Evolutionary conservation across 92 coral and sea anemone genomes (phyloP).

Genomic region (Galaxea fascicularis): DNA sequence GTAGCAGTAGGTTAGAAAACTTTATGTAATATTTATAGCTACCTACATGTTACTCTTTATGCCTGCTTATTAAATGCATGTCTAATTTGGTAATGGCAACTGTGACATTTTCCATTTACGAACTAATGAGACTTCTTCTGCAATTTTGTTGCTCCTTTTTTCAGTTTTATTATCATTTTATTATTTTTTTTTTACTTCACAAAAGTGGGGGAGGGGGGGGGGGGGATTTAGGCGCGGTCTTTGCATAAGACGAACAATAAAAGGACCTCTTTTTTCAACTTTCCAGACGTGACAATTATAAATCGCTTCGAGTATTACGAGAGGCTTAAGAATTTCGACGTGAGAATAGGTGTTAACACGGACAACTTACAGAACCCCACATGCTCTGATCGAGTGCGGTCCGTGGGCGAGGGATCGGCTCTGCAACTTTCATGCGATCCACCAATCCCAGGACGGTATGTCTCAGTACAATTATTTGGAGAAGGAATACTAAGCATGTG

Average conservation of each 20-base stretch:
- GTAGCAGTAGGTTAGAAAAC: no score
- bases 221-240: no score
- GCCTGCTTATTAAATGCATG: no score
- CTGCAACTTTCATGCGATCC: conserved; percentile 85
- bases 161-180: no score
- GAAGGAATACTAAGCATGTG: conserved; percentile 86
- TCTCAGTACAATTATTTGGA: conserved; percentile 97
- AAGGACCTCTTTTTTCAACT: neutral
- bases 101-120: no score
- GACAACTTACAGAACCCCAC: conserved; percentile 84
- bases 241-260: neutral
- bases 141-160: no score
- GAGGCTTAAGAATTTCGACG: conserved; percentile 90
- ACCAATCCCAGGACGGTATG: conserved; percentile 96
- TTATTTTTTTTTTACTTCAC: no score
- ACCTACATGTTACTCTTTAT: no score
- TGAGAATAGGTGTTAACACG: conserved; percentile 83
- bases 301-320: conserved; percentile 83
- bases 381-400: conserved; percentile 87
- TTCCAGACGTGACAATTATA: conserved; percentile 83
- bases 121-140: no score
- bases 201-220: no score
- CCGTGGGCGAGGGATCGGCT: conserved; percentile 91
- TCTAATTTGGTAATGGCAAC: no score
- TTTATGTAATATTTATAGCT: no score